Evolutionary conservation across 1,140 invertebrate genomes (phyloP), one percentile per base, ranked within the genome.

Genomic region (Drosophila takahashii): DNA sequence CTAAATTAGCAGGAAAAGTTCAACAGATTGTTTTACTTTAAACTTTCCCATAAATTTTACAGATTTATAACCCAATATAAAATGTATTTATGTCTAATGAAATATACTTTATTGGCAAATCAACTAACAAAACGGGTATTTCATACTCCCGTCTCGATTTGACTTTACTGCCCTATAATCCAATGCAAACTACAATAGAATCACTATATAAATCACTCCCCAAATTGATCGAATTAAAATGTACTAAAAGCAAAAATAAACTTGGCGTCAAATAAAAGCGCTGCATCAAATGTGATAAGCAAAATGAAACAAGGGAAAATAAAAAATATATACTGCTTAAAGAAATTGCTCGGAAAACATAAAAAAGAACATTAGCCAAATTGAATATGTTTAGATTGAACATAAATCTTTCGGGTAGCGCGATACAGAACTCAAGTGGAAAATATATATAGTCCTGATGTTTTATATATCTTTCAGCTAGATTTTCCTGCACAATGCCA

Each of bases 311-410:
- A 15, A 32, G 34, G 18, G 22, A 15, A 39, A 27, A 48, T 26
- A 52, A 34, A 29, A 16, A 26, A 56, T 44, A 75, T 66, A 73
- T 48, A 39, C 29, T 74, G 52, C 16, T 50, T 73, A 65, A 42
- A 64, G 37, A 77, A 52, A 65, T 73, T 60, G 45, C 72, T 79
- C 47, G 62, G 37, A 79, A 62, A 76, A 76, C 66, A 83, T 84
- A 86, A 84, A 85, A 85, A 73, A 44, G 29, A 54, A 78, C 62
- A 78, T 78, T 70, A 86, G 59, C 59, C 60, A 77, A 86, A 65
- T 74, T 77, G 58, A 72, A 86, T 84, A 84, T 76, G 77, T 65
- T 66, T 51, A 52, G 44, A 65, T 64, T 39, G 39, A 44, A 67
- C 50, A 81, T 81, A 86, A 86, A 75, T 77, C 64, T 81, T 53